Percentiles rank a stretch among this genome's conserved stretches.
These are phyloP conservation scores for Panagrolaimus sp. DNA, from an alignment of 1,140 invertebrate species.

Conservation along the genomic window DNA sequence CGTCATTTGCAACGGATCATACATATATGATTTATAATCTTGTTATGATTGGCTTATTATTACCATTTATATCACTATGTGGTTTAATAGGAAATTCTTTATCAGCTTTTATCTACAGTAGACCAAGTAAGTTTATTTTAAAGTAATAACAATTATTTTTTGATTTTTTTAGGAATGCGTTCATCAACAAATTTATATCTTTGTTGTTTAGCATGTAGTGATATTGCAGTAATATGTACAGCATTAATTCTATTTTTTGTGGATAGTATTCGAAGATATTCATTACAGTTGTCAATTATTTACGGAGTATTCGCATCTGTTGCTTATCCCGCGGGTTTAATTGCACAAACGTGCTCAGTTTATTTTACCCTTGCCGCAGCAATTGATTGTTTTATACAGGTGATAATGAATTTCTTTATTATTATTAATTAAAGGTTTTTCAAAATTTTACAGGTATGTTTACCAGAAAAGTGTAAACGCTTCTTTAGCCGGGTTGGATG, in stretches of 20 bases:
- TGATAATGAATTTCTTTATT: no score
- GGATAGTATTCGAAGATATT: conserved; percentile 51
- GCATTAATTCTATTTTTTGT: conserved; percentile 54
- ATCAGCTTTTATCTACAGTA: conserved; percentile 50
- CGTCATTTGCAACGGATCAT: conserved; percentile 29
- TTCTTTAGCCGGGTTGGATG: conserved; percentile 27
- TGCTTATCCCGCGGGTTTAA: conserved; percentile 55
- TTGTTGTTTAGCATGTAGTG: conserved; percentile 48
- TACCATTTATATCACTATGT: conserved; percentile 46
- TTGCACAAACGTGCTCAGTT: conserved; percentile 57
- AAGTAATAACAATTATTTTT: conserved; percentile 55
- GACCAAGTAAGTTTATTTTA: conserved; percentile 45
- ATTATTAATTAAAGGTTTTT: no score
- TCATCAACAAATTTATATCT: conserved; percentile 53
- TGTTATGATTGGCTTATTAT: conserved; percentile 46
- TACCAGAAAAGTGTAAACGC: conserved; percentile 28
- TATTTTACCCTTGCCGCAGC: conserved; percentile 55
- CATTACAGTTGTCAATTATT: conserved; percentile 39
- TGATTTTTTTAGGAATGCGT: conserved; percentile 46
- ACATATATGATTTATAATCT: conserved; percentile 46
- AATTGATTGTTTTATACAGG: conserved; percentile 56
- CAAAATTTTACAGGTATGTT: no score
- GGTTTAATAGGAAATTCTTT: conserved; percentile 49
- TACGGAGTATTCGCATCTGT: conserved; percentile 41
- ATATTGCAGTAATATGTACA: conserved; percentile 48